Evolutionary conservation across 1,140 invertebrate species (phyloP).

Genomic region (Condylostylus longicornis): DNA sequence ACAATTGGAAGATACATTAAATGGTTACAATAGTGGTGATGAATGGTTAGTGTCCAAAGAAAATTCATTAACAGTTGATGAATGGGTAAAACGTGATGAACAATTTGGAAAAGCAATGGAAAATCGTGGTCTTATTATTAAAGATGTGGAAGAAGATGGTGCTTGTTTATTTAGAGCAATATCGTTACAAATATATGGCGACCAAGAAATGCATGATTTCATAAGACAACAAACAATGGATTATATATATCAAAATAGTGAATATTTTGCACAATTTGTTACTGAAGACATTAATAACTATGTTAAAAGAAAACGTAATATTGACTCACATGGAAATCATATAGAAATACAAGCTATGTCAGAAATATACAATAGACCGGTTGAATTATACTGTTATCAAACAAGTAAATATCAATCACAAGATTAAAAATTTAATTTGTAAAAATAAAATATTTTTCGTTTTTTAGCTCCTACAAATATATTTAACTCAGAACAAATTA

Average conservation of each 20-base stretch:
- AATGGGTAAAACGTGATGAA: slow-evolving; percentile 47
- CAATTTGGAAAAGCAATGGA: slow-evolving; percentile 58
- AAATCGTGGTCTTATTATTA: slow-evolving; percentile 61
- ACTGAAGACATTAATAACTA: slow-evolving; percentile 85
- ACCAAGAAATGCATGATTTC: slow-evolving; percentile 79
- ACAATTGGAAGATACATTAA: slow-evolving; percentile 28
- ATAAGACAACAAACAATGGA: slow-evolving; percentile 83
- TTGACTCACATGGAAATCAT: slow-evolving; percentile 81
- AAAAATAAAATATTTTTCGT: slow-evolving; percentile 1
- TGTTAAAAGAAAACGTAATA: slow-evolving; percentile 59
- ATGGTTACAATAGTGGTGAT: slow-evolving; percentile 62
- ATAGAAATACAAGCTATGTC: slow-evolving; percentile 89
- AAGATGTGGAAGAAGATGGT: slow-evolving; percentile 83
- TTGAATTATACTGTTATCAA: slow-evolving; percentile 84
- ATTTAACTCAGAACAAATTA: slow-evolving; percentile 58
- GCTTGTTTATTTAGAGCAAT: slow-evolving; percentile 84
- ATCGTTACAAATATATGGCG: slow-evolving; percentile 84
- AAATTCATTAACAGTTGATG: slow-evolving; percentile 38
- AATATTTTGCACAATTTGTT: slow-evolving; percentile 86
- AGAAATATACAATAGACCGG: slow-evolving; percentile 83
- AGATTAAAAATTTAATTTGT: not conserved
- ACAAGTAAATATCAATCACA: slow-evolving; percentile 39
- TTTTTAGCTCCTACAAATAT: slow-evolving; percentile 75
- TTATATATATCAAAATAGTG: slow-evolving; percentile 73
- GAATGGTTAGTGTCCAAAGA: slow-evolving; percentile 48